Base-by-base conservation (phyloP, 1,140 invertebrate genomes). In the Brachystomella parvula region DNA sequence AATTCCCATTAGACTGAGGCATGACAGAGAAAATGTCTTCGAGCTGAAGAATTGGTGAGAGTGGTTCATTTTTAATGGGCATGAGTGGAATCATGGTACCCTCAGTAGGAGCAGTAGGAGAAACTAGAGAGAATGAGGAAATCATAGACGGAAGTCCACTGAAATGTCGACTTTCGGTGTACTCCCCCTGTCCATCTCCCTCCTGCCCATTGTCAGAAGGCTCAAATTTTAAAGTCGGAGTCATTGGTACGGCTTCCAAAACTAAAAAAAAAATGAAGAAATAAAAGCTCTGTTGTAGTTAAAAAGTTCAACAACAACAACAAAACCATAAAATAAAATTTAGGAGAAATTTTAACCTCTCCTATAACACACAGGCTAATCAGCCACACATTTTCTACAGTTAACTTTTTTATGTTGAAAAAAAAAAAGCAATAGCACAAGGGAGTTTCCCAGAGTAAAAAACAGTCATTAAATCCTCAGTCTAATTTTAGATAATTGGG, bases 21-120 rank as follows among this genome's bases (percentile, higher is more conserved):
- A 65, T 66, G 49, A 49, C 44, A 17, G 61, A 53, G 53, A 71
- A 68, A 19, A 71, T 26, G 31, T 71, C 65, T 57, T 65, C 49
- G 65, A 72, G 71, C 32, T 68, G 71, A 49, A 70, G 68, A 65
- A 73, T 71, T 56, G 70, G 73, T 24, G 69, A 70, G 21, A 71
- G 53, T 30, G 71, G 71, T 64, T 72, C 66, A 58, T 65, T 61
- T 61, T 73, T 73, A 56, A 68, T 65, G 29, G 35, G 57, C 32
- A 31, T 63, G 31, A 49, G 29, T n/a, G 39, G 65, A n/a, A 19
- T 28, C 65, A 35, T 32, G 12, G 31, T 47, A 26, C 19, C 39
- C 58, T 24, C 3, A 31, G 17, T 21, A 30, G 31, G 9, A 29
- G 17, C 15, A 6, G 21, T 6, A 26, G 12, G 49, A 24, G 21